phyloP scores from a whole-genome alignment of 2,888 invertebrate genomes.

The Platycnemis pennipes region DNA sequence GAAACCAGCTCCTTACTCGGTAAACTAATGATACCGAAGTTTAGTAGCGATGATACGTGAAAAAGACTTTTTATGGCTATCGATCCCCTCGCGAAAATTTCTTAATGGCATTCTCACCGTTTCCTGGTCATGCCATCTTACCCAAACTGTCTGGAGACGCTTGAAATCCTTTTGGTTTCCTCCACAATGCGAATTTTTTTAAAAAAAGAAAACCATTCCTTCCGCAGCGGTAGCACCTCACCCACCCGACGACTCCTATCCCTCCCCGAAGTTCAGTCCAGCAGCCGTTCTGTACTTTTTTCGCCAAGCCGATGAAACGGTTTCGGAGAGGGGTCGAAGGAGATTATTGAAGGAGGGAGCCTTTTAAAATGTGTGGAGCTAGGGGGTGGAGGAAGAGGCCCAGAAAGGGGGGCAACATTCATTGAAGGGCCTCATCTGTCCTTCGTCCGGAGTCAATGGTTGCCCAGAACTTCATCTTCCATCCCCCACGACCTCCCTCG shows the following conservation, averaged over 20 bases:
- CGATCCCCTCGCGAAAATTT: too few species aligned
- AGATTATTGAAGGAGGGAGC: not conserved
- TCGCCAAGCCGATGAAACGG: not conserved
- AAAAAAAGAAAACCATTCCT: not conserved
- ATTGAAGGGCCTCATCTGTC: constrained; percentile 51
- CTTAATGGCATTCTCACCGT: too few species aligned
- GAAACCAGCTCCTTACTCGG: too few species aligned
- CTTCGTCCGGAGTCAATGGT: constrained; percentile 49
- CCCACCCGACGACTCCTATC: not conserved
- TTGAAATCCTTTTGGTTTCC: not conserved
- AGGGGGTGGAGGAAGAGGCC: not conserved
- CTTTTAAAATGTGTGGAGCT: constrained; percentile 3
- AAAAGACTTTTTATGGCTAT: too few species aligned
- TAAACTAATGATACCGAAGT: too few species aligned
- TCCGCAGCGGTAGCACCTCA: not conserved
- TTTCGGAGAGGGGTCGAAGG: not conserved
- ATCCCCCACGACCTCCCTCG: not conserved
- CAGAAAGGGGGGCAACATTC: not conserved
- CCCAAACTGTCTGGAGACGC: not conserved
- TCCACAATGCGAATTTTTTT: not conserved
- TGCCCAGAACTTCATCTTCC: constrained; percentile 48
- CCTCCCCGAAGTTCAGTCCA: not conserved
- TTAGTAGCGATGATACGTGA: too few species aligned
- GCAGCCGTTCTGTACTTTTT: not conserved
- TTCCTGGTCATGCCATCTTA: too few species aligned